Percentiles rank a stretch among this genome's conserved stretches.
Evolutionary conservation across 2,797 vertebrate species (phyloP).

Genomic region (Ispidina picta): DNA sequence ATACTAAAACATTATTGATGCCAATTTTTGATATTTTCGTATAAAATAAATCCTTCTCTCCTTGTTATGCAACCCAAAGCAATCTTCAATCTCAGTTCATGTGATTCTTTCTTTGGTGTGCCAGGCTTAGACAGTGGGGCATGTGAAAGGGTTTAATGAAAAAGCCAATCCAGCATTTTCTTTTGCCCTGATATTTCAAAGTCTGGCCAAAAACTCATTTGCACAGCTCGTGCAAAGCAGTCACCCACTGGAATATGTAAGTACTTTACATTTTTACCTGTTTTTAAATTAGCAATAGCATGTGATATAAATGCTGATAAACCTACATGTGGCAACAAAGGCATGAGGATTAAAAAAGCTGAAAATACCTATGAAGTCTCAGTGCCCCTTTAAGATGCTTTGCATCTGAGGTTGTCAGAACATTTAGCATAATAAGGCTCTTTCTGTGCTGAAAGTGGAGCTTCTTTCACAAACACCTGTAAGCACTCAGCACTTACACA

Average conservation of each 20-base stretch:
- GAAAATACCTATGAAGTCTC: neutral
- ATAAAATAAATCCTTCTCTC: neutral
- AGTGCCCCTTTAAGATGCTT: neutral
- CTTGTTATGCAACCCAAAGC: neutral
- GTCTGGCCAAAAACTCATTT: neutral
- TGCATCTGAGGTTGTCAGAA: neutral
- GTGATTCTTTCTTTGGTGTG: neutral
- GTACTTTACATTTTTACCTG: neutral
- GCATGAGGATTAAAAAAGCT: neutral
- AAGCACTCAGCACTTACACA: rapidly evolving
- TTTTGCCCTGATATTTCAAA: neutral
- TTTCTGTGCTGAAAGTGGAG: neutral
- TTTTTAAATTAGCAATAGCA: neutral
- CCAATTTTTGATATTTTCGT: neutral
- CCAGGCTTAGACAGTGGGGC: neutral
- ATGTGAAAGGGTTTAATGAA: neutral
- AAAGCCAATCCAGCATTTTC: neutral
- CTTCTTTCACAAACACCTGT: neutral
- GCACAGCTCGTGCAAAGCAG: neutral
- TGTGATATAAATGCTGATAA: neutral
- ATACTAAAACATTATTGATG: neutral
- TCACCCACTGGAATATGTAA: neutral
- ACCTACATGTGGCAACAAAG: neutral
- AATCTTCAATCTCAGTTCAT: neutral
- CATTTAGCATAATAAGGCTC: neutral